phyloP scores from a whole-genome alignment of 2,797 vertebrate species.

The Denticeps clupeoides region DNA sequence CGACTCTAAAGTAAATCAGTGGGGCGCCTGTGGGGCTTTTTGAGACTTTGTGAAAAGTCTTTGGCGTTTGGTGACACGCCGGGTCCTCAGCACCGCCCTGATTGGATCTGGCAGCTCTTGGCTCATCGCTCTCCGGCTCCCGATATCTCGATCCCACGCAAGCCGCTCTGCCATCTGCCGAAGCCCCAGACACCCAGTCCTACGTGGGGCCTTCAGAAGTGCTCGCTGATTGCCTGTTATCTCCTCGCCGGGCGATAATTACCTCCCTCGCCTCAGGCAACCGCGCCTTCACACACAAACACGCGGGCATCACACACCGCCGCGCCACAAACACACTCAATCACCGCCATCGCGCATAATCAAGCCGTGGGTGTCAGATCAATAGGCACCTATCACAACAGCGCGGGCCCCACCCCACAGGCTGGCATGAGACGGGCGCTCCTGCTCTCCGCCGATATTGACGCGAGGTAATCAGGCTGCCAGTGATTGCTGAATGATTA shows the following conservation, averaged over 20 bases:
- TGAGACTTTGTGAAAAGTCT: no score
- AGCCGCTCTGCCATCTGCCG: background rate
- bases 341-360: slow-evolving; percentile 6
- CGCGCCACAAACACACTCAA: slow-evolving; percentile 6
- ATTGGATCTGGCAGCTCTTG: background rate
- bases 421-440: background rate
- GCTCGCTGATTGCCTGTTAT: slow-evolving; percentile 21
- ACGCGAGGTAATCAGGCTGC: background rate
- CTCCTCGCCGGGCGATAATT: slow-evolving; percentile 21
- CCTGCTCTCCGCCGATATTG: background rate
- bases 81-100: no score
- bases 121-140: background rate
- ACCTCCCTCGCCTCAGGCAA: slow-evolving; percentile 8
- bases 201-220: background rate
- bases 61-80: no score
- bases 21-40: no score
- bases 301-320: background rate
- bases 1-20: no score
- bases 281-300: background rate
- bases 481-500: background rate
- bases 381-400: background rate
- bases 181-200: background rate
- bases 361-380: slow-evolving; percentile 4
- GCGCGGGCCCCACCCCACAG: background rate
- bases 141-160: background rate